Conservation (phyloP, 2,113 vertebrate genomes). For the Ibidorhyncha struthersii region DNA sequence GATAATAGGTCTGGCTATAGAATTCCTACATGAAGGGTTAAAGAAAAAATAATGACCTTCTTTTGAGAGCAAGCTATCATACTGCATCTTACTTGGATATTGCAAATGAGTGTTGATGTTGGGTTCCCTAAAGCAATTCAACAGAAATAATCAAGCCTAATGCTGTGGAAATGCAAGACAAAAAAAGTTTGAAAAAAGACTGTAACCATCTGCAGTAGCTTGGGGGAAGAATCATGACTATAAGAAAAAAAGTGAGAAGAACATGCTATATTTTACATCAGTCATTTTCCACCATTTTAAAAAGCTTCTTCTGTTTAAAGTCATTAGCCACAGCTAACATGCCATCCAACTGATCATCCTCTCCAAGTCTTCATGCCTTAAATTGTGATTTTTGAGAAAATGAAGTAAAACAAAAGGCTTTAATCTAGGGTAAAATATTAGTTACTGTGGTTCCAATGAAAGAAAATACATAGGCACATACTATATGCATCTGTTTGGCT, state of each 20-base stretch:
- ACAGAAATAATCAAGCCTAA: slow-evolving; percentile 44
- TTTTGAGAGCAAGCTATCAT: neutral
- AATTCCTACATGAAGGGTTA: neutral
- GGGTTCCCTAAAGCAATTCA: slow-evolving; percentile 38
- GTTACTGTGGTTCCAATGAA: neutral
- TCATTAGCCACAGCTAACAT: slow-evolving; percentile 16
- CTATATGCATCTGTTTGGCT: neutral
- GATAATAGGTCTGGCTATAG: neutral
- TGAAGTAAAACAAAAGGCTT: slow-evolving; percentile 3
- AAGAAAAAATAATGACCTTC: neutral
- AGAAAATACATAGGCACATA: neutral
- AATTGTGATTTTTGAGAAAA: slow-evolving; percentile 19
- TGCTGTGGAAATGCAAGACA: slow-evolving; percentile 30
- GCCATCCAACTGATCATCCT: neutral
- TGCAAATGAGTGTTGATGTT: slow-evolving; percentile 23
- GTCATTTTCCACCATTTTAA: neutral
- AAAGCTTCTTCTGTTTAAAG: slow-evolving; percentile 18
- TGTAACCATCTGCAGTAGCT: slow-evolving; percentile 46
- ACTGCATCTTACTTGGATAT: neutral
- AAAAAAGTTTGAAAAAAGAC: slow-evolving; percentile 16
- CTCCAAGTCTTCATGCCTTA: neutral
- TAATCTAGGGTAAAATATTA: neutral
- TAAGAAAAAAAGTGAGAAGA: neutral
- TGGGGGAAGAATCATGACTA: neutral
- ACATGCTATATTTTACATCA: neutral